These are phyloP conservation scores for Ametastegia equiseti DNA, from an alignment of 2,888 invertebrate genomes.

Conservation along the genomic window DNA sequence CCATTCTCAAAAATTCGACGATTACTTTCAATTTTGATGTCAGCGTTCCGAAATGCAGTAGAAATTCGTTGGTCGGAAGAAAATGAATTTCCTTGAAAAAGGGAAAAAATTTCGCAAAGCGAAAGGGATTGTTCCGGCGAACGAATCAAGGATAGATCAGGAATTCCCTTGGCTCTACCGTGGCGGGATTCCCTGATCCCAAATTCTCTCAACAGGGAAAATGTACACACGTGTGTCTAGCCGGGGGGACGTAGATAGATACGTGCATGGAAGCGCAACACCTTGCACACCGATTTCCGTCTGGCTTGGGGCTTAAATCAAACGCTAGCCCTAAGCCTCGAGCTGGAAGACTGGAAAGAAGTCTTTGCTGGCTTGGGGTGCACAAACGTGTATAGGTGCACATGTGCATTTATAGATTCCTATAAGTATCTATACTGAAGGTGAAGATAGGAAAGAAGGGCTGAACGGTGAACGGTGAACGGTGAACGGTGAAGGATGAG, in stretches of 20 bases:
- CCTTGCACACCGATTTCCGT: background rate
- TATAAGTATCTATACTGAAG: no score
- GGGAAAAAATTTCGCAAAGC: no score
- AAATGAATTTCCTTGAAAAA: no score
- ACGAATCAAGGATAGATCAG: constrained; percentile 18
- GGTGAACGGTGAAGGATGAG: background rate
- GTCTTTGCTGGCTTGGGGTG: background rate
- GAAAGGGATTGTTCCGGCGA: no score
- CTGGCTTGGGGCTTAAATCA: constrained; percentile 12
- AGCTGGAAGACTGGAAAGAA: background rate
- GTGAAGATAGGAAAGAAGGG: background rate
- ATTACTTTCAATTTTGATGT: no score
- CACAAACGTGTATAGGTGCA: background rate
- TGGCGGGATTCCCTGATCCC: background rate
- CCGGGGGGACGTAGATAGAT: no score
- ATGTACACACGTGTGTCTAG: background rate
- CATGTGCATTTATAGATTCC: no score
- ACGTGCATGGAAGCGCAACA: background rate
- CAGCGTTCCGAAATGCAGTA: no score
- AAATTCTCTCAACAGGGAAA: background rate
- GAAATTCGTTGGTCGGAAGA: no score
- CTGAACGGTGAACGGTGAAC: background rate
- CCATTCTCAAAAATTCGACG: no score
- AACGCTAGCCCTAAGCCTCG: background rate
- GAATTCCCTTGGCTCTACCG: background rate